phyloP scores from a whole-genome alignment of 2,888 invertebrate species.

The Caenorhabditis wallacei region DNA sequence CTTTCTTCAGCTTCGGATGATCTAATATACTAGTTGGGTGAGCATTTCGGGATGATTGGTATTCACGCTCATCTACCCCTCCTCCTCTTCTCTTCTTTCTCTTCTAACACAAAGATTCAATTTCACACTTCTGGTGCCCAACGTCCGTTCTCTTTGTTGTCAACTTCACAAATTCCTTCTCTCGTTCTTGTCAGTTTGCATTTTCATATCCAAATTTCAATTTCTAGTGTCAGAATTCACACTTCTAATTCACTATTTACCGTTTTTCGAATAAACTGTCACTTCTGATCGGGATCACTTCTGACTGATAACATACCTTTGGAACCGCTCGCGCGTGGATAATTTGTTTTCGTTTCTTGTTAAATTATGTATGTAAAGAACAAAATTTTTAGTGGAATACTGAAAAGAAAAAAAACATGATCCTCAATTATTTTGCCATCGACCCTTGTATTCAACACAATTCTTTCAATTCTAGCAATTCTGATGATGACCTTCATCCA shows the following conservation, averaged over 20 bases:
- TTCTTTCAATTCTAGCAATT: not conserved
- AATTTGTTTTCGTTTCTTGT: conserved; percentile 11
- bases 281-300: conserved; percentile 48
- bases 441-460: no score
- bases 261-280: conserved; percentile 25
- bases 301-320: conserved; percentile 43
- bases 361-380: no score
- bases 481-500: conserved; percentile 4
- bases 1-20: conserved; percentile 45
- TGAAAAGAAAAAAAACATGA: no score
- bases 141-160: conserved; percentile 44
- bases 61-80: conserved; percentile 55
- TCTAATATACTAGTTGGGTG: conserved; percentile 63
- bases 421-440: no score
- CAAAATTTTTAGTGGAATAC: no score
- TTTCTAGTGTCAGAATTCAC: conserved; percentile 30
- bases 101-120: conserved; percentile 54
- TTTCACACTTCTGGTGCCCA: conserved; percentile 60
- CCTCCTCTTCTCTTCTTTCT: conserved; percentile 23
- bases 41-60: conserved; percentile 62
- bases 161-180: conserved; percentile 34
- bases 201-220: conserved; percentile 6
- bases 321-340: conserved; percentile 22
- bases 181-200: conserved; percentile 25
- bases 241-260: conserved; percentile 41